Conservation (phyloP, 2,888 invertebrate species). For the Ochlodes sylvanus region DNA sequence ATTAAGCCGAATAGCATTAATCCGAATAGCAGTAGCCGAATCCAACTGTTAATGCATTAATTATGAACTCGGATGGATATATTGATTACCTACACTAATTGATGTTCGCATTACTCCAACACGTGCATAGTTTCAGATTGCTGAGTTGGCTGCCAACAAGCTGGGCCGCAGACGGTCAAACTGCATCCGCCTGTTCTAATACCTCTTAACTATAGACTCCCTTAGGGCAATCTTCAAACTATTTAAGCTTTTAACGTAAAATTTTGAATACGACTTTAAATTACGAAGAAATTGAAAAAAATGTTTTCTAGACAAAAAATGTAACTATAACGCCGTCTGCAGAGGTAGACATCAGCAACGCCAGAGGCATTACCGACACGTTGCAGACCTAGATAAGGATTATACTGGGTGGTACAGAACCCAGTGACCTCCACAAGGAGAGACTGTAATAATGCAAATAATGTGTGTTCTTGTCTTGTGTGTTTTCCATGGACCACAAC, state of each 20-base stretch:
- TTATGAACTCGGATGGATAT: constrained; percentile 26
- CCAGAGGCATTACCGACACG: no score
- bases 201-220: not conserved
- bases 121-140: constrained; percentile 10
- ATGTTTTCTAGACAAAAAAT: no score
- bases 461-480: no score
- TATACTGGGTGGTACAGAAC: no score
- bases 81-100: constrained; percentile 25
- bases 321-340: no score
- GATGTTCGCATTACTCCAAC: constrained; percentile 5
- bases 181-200: constrained; percentile 10
- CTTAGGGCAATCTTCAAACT: not conserved
- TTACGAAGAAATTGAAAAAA: no score
- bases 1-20: constrained; percentile 5
- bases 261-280: no score
- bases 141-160: not conserved
- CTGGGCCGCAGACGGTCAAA: not conserved
- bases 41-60: constrained; percentile 28
- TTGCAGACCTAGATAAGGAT: no score
- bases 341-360: no score
- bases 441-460: no score
- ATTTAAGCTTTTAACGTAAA: not conserved
- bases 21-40: not conserved
- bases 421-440: no score
- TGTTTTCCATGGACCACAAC: no score